Evolutionary conservation across 2,888 invertebrate genomes (phyloP).

Genomic region (Pasiphila rectangulata): DNA sequence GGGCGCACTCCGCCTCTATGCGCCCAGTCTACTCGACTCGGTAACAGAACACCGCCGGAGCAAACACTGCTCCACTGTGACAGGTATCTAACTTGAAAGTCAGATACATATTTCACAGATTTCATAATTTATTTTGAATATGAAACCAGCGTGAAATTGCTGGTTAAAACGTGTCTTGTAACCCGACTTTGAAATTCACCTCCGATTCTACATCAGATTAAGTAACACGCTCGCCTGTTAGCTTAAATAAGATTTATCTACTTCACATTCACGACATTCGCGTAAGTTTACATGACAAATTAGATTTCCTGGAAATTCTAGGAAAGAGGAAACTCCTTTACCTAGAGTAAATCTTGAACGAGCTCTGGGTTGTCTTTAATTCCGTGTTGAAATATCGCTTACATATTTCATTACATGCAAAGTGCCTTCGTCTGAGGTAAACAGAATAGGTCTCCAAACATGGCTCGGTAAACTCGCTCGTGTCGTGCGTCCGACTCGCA

Average conservation of each 20-base stretch:
- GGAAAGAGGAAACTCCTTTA: slow-evolving; percentile 13
- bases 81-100: slow-evolving; percentile 60
- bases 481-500: slow-evolving; percentile 48
- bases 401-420: slow-evolving; percentile 12
- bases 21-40: slow-evolving; percentile 30
- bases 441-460: slow-evolving; percentile 45
- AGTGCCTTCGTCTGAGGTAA: slow-evolving; percentile 32
- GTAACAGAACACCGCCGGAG: slow-evolving; percentile 61
- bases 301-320: slow-evolving; percentile 19
- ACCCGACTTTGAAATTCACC: slow-evolving; percentile 28
- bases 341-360: slow-evolving; percentile 1
- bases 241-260: slow-evolving; percentile 24
- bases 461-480: slow-evolving; percentile 44
- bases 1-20: slow-evolving; percentile 40
- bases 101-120: slow-evolving; percentile 45
- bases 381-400: slow-evolving; percentile 13
- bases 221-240: slow-evolving; percentile 20
- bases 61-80: slow-evolving; percentile 56
- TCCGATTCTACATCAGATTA: slow-evolving; percentile 31
- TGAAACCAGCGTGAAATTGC: slow-evolving; percentile 34
- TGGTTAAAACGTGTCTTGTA: slow-evolving; percentile 23
- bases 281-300: slow-evolving; percentile 20
- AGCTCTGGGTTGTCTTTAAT: slow-evolving; percentile 5
- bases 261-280: slow-evolving; percentile 15
- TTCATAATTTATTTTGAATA: slow-evolving; percentile 35